Base-by-base conservation (phyloP, 2,113 vertebrate species). In the Phasianus colchicus region DNA sequence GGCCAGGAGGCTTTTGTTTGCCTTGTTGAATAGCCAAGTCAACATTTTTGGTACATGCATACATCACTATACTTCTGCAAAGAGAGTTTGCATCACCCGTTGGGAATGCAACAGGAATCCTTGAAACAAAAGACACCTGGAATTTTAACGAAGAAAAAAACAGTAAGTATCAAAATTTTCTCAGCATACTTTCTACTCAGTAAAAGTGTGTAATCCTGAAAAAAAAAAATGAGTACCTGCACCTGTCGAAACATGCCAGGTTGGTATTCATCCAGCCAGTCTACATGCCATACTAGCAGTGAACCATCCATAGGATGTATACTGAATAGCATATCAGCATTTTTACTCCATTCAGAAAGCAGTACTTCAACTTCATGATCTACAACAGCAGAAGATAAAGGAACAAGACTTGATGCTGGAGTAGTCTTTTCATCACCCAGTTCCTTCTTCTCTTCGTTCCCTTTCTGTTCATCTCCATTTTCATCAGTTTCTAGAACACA, bases 181-280 rank as follows among this genome's bases (percentile, higher is more conserved):
- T 57, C 30, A 76, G 16, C 25, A 24, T 21, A 75, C 25, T 36
- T 74, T 25, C 77, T 24, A 86, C 17, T 74, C 43, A 95, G 52
- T 8, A 92, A 57, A 7, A 71, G 90, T 5, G 6, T 17, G 69
- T 21, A 89, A 92, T 29, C 34, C 17, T 95, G 36, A 11, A 85
- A 71, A 11, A 71, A 11, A 86, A 69, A 86, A 71, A 29, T 60
- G 38, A 50, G 30, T 98, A 99, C 99, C 99, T 99, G 99, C 86
- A 99, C 98, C 98, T 99, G 99, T 43, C 99, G 98, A 97, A 99
- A 99, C 99, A 99, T 99, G 93, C 99, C 99, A 58, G 99, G 99
- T 93, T 99, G 99, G 95, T 99, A 99, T 96, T 99, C 99, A 96
- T 99, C 99, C 71, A 99, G 97, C 99, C 99, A 99, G 97, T 99